A percentile compares a stretch with the other conserved stretches of the same genome.
Conservation (phyloP, 1,140 invertebrate species). For the Himalopsyche phryganea region DNA sequence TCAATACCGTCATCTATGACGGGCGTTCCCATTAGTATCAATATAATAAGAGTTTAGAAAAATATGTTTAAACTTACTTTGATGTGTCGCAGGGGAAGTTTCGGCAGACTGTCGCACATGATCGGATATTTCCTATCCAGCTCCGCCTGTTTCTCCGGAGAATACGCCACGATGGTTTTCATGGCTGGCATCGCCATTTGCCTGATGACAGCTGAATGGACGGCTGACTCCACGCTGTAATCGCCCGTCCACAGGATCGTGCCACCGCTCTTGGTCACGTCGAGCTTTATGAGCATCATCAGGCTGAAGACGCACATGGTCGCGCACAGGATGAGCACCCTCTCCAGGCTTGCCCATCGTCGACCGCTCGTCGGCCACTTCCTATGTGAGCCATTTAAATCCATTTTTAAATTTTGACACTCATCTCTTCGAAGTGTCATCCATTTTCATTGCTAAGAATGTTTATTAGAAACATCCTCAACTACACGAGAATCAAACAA, state of each 20-base stretch:
- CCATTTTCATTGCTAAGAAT: too few species aligned
- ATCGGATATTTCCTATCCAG: constrained; percentile 25
- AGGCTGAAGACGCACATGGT: constrained; percentile 32
- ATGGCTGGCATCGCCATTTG: constrained; percentile 34
- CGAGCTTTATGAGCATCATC: constrained; percentile 31
- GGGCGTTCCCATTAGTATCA: too few species aligned
- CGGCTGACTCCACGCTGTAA: neutral
- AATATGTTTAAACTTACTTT: constrained; percentile 10
- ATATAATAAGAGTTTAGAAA: too few species aligned
- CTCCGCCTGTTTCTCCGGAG: constrained; percentile 29
- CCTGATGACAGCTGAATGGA: constrained; percentile 2
- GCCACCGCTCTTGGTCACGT: constrained; percentile 21
- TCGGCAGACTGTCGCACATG: constrained; percentile 10
- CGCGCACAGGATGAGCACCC: constrained; percentile 22
- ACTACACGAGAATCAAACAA: too few species aligned
- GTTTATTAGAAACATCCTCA: too few species aligned
- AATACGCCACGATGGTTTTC: constrained; percentile 33
- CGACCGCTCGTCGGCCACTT: constrained; percentile 29
- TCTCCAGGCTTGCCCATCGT: constrained; percentile 26
- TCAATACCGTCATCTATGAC: too few species aligned
- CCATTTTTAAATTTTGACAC: constrained; percentile 25
- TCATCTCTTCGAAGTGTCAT: neutral
- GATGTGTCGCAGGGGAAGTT: neutral
- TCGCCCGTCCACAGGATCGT: constrained; percentile 6
- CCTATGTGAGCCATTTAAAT: constrained; percentile 25